Evolutionary conservation across 2,113 vertebrate species (phyloP), one percentile per base, ranked within the genome.

Genomic region (Austrofundulus limnaeus): DNA sequence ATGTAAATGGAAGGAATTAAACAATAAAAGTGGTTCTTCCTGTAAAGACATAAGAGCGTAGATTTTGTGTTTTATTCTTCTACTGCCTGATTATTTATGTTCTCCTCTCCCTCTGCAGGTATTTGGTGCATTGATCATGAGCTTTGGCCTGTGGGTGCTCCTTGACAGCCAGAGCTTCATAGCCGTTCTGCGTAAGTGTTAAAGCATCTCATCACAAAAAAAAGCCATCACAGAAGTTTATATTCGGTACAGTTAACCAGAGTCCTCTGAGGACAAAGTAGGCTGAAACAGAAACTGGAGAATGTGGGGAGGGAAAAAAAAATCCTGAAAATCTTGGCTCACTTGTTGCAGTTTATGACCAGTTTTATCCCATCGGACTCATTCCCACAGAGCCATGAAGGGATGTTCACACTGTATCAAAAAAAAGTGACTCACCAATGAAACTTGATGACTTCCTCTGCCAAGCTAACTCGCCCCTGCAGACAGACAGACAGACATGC

Each of bases 121-220:
- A 79, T 93, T 96, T 47, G 96, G 96, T 0, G 94, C 92, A 0
- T 83, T 98, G 77, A 96, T 98, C 80, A 92, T 98, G 87, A 95
- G 95, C 59, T 96, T 96, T 59, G 96, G 96, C 50, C 86, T 98
- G 46, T 98, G 96, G 96, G 93, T 98, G 66, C 92, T 97, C 68
- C 92, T 94, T 0, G 96, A 98, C 90, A 95, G 89, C 85, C 93
- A 87, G 79, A 98, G 94, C 71, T 98, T 98, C 89, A 94, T 98
- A 58, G 88, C 93, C 0, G 93, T 98, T 70, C 80, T 98, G 12
- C 95, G 96, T 93, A 86, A 93, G 92, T 92, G 46, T 28, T 39
- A 12, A 8, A 37, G 65, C 43, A 66, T 49, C 17, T 25, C 20
- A 5, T 60, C 49, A 67, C 50, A 48, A 47, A 34, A 28, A 7